These are phyloP conservation scores for Dermochelys coriacea DNA, from an alignment of 2,797 vertebrate genomes.

Conservation along the genomic window DNA sequence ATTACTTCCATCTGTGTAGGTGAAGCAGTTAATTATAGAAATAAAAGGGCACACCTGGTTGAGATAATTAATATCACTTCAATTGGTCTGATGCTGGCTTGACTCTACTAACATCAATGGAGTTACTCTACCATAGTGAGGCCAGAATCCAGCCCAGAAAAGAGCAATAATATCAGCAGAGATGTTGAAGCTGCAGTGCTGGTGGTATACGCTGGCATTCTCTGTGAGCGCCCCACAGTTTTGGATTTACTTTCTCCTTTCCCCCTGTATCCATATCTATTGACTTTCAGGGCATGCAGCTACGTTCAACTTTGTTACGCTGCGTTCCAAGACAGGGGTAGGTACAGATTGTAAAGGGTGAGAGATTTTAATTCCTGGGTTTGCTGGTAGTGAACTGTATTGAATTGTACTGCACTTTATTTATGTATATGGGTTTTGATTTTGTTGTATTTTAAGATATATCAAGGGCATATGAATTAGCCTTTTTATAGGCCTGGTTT, in stretches of 20 bases:
- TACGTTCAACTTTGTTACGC: background rate
- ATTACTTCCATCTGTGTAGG: background rate
- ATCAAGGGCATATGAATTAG: background rate
- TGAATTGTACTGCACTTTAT: fast-evolving
- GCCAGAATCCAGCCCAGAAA: background rate
- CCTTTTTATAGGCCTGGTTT: background rate
- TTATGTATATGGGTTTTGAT: fast-evolving
- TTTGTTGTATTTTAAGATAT: background rate
- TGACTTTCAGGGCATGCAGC: background rate
- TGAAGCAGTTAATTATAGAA: background rate
- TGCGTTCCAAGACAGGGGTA: background rate
- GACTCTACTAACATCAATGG: background rate
- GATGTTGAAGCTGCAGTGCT: background rate
- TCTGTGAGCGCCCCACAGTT: background rate
- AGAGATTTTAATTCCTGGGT: background rate
- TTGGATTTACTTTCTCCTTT: background rate
- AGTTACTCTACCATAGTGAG: background rate
- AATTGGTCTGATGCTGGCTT: background rate
- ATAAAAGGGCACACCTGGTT: background rate
- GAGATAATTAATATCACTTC: background rate
- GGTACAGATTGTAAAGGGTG: background rate
- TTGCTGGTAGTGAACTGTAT: background rate
- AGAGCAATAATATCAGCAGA: background rate
- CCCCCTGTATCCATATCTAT: background rate
- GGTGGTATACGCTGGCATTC: background rate